Percentiles rank a stretch among this genome's conserved stretches.
Evolutionary conservation across 1,140 invertebrate species (phyloP).

Genomic region (Trissolcus basalis): DNA sequence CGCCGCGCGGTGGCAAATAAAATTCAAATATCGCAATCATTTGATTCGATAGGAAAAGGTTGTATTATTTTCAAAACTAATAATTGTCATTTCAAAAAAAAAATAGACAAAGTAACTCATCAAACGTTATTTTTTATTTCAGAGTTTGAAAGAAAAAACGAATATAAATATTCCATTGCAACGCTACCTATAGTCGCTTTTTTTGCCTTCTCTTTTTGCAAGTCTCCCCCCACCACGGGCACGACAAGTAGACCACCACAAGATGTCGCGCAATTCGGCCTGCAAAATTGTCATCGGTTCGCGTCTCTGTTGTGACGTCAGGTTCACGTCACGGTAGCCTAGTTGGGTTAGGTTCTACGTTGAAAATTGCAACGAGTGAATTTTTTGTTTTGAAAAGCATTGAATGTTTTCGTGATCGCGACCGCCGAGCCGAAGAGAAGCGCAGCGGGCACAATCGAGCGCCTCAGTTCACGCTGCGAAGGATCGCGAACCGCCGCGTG

Average conservation of each 20-base stretch:
- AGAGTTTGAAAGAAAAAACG: too few species aligned
- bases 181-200: too few species aligned
- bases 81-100: too few species aligned
- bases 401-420: constrained; percentile 78
- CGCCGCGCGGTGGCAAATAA: too few species aligned
- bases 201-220: too few species aligned
- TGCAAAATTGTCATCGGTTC: not conserved
- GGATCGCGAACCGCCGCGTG: constrained; percentile 73
- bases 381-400: constrained; percentile 79
- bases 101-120: too few species aligned
- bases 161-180: too few species aligned
- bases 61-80: too few species aligned
- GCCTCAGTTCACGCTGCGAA: constrained; percentile 62
- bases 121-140: too few species aligned
- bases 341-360: constrained; percentile 84
- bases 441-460: constrained; percentile 26
- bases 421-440: constrained; percentile 46
- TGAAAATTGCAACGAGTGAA: constrained; percentile 80
- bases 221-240: too few species aligned
- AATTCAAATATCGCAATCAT: too few species aligned
- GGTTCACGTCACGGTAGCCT: constrained; percentile 82
- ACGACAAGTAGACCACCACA: not conserved
- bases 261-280: not conserved
- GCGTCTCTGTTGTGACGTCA: constrained; percentile 44
- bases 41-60: too few species aligned